A percentile compares a stretch with the other conserved stretches of the same genome.
Evolutionary conservation across 1,140 invertebrate species (phyloP).

Genomic region (Lasioglossum baleicum): DNA sequence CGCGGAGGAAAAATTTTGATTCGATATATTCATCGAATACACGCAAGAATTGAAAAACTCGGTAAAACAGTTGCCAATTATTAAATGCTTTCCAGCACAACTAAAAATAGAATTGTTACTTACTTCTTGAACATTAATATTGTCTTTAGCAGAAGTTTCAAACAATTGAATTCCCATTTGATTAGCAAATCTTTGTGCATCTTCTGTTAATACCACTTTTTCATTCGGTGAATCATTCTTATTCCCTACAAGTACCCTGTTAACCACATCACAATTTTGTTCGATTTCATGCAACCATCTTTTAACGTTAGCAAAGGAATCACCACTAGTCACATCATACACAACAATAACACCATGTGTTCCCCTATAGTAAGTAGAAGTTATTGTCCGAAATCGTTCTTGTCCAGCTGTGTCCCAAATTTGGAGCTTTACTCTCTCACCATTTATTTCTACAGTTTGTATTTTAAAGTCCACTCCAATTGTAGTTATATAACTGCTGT

Average conservation of each 20-base stretch:
- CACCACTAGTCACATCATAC: slow-evolving; percentile 99
- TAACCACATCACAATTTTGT: slow-evolving; percentile 99
- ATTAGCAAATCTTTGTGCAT: slow-evolving; percentile 97
- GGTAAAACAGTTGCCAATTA: background rate
- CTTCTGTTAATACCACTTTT: slow-evolving; percentile 98
- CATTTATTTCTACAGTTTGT: slow-evolving; percentile 95
- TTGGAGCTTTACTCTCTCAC: slow-evolving; percentile 97
- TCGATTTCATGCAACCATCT: slow-evolving; percentile 99
- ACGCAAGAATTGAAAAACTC: background rate
- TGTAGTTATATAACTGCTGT: slow-evolving; percentile 99
- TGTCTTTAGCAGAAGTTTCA: slow-evolving; percentile 99
- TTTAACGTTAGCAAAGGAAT: slow-evolving; percentile 99
- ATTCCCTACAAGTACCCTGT: slow-evolving; percentile 99
- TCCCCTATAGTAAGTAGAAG: slow-evolving; percentile 96
- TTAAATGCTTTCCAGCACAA: background rate
- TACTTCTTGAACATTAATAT: slow-evolving; percentile 99
- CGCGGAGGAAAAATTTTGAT: background rate
- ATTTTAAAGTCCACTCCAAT: slow-evolving; percentile 99
- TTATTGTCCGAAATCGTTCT: slow-evolving; percentile 97
- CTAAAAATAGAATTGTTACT: slow-evolving; percentile 67
- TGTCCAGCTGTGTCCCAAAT: slow-evolving; percentile 98
- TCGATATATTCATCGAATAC: background rate
- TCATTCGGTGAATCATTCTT: slow-evolving; percentile 98
- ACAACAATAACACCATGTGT: slow-evolving; percentile 99
- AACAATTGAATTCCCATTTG: slow-evolving; percentile 98